These are phyloP conservation scores for Drosophila grimshawi DNA, from an alignment of 1,140 invertebrate species.

Conservation along the genomic window DNA sequence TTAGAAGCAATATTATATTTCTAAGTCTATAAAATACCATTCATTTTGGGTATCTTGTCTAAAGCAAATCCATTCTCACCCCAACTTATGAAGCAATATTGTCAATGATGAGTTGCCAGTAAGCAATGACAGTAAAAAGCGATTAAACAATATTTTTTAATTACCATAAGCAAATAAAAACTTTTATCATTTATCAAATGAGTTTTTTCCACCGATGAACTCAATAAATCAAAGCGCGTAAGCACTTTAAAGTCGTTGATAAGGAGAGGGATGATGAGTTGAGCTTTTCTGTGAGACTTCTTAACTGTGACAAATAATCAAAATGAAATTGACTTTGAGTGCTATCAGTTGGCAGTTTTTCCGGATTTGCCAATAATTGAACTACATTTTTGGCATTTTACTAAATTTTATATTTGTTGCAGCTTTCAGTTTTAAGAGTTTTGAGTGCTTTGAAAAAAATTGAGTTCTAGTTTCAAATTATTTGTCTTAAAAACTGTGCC, in stretches of 20 bases:
- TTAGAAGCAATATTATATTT: no score
- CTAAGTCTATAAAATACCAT: neutral
- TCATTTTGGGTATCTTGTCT: neutral
- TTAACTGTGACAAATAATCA: slow-evolving; percentile 10
- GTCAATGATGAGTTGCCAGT: slow-evolving; percentile 16
- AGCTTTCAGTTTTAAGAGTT: slow-evolving; percentile 16
- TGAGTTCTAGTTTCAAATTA: neutral
- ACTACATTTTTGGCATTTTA: neutral
- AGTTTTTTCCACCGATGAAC: slow-evolving; percentile 49
- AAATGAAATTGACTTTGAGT: slow-evolving; percentile 12
- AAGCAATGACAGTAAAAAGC: slow-evolving; percentile 16
- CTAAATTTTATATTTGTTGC: neutral
- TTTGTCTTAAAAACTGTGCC: no score
- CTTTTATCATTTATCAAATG: slow-evolving; percentile 76
- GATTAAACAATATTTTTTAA: slow-evolving; percentile 61
- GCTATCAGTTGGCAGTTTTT: neutral
- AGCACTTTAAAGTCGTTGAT: slow-evolving; percentile 51
- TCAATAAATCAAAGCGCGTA: slow-evolving; percentile 74
- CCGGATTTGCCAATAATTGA: slow-evolving; percentile 2
- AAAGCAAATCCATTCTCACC: neutral
- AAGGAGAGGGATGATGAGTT: slow-evolving; percentile 30
- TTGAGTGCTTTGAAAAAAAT: neutral
- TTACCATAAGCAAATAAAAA: slow-evolving; percentile 71
- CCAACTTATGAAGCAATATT: neutral
- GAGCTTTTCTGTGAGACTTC: slow-evolving; percentile 8